phyloP scores from a whole-genome alignment of 2,113 vertebrate species.

The Lepus europaeus region DNA sequence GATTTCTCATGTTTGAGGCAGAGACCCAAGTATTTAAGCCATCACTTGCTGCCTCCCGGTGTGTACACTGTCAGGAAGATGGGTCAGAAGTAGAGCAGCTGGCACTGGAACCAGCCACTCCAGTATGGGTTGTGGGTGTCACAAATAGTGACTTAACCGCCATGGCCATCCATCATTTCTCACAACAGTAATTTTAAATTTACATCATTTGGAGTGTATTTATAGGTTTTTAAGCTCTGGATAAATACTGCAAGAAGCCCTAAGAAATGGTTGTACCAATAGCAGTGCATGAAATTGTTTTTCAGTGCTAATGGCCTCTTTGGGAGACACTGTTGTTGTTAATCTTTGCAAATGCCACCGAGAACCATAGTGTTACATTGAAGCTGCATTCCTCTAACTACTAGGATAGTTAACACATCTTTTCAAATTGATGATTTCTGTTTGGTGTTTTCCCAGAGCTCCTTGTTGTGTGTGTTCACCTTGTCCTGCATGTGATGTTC shows the following conservation, averaged over 20 bases:
- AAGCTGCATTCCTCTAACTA: background rate
- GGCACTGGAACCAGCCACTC: no score
- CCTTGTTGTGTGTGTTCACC: background rate
- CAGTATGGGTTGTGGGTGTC: no score
- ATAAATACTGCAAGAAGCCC: background rate
- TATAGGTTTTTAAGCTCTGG: background rate
- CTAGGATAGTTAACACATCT: background rate
- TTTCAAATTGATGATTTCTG: background rate
- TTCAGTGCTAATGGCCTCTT: background rate
- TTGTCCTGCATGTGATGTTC: background rate
- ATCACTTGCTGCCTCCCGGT: no score
- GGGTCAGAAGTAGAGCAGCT: no score
- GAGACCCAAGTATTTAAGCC: no score
- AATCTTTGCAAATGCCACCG: background rate
- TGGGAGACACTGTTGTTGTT: background rate
- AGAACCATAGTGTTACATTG: background rate
- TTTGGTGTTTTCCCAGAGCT: background rate
- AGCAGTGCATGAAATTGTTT: background rate
- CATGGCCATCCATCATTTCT: background rate
- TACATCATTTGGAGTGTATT: background rate
- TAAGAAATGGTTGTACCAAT: background rate
- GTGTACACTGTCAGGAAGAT: no score
- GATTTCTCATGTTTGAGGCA: no score
- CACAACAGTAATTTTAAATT: background rate
- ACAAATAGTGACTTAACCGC: no score